phyloP scores from a whole-genome alignment of 2,113 vertebrate genomes.

The Tonatia bakeri region DNA sequence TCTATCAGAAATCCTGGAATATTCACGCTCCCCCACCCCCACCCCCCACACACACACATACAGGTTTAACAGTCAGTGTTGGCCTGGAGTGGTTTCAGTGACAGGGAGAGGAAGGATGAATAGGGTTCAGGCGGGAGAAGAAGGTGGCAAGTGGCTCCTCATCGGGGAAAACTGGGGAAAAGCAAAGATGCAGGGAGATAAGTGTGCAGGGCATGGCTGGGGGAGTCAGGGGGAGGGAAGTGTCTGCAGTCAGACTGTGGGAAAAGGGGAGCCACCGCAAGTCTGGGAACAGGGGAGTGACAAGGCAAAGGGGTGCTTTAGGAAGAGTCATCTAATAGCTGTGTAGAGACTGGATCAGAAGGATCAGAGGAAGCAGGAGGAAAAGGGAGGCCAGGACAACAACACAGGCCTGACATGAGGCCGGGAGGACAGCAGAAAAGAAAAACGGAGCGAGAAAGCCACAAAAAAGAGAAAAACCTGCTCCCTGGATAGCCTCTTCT shows the following conservation, averaged over 20 bases:
- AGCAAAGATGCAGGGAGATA: not conserved
- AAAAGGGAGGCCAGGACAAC: not conserved
- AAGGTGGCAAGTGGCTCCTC: not conserved
- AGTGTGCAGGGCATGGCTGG: not conserved
- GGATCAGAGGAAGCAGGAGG: not conserved
- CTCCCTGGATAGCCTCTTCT: not conserved
- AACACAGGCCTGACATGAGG: not conserved
- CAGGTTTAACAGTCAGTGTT: not conserved
- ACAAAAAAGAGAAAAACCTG: not conserved
- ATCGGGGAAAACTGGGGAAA: not conserved
- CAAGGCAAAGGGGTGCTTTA: not conserved
- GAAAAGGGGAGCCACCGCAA: not conserved
- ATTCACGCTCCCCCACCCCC: not conserved
- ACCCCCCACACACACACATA: not conserved
- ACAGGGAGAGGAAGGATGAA: not conserved
- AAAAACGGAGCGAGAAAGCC: not conserved
- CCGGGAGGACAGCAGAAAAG: not conserved
- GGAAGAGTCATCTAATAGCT: slow-evolving; percentile 10
- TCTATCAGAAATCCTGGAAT: not conserved
- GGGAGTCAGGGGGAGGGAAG: not conserved
- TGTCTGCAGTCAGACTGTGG: not conserved
- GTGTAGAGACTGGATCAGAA: not conserved
- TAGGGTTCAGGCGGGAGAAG: not conserved
- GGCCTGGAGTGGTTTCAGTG: not conserved
- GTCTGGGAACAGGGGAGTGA: not conserved